A percentile compares a stretch with the other conserved stretches of the same genome.
These are phyloP conservation scores for Nestor notabilis DNA, from an alignment of 2,113 vertebrate genomes.

Conservation along the genomic window DNA sequence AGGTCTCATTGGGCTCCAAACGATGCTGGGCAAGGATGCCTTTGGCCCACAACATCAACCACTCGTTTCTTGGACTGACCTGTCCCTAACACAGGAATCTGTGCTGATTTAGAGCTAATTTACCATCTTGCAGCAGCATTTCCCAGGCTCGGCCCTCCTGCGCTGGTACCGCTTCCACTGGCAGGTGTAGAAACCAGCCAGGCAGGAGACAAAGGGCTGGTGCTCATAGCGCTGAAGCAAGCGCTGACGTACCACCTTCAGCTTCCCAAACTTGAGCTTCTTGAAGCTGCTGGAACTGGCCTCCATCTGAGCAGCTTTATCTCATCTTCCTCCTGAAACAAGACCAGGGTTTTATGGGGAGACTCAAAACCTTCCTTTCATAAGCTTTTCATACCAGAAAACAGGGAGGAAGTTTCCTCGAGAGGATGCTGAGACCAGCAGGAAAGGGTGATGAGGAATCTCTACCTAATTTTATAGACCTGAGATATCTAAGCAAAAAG, in stretches of 20 bases:
- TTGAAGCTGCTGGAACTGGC: constrained; percentile 61
- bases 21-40: not conserved
- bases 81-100: not conserved
- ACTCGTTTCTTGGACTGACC: not conserved
- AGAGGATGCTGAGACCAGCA: not conserved
- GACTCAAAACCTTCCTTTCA: not conserved
- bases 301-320: constrained; percentile 70
- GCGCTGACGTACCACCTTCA: constrained; percentile 82
- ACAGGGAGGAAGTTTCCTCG: not conserved
- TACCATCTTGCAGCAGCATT: constrained; percentile 87
- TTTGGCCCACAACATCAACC: not conserved
- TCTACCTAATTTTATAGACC: not conserved
- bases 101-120: not conserved
- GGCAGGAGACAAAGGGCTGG: constrained; percentile 85
- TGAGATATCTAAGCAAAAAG: not conserved
- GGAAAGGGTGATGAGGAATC: not conserved
- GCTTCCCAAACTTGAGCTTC: constrained; percentile 81
- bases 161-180: constrained; percentile 87
- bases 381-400: not conserved
- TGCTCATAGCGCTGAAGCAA: constrained; percentile 85
- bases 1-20: not conserved
- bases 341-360: fast-evolving
- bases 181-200: constrained; percentile 88
- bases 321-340: constrained; percentile 59
- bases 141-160: constrained; percentile 76